Evolutionary conservation across 1,140 invertebrate genomes (phyloP).

Genomic region (Drosophila insularis): DNA sequence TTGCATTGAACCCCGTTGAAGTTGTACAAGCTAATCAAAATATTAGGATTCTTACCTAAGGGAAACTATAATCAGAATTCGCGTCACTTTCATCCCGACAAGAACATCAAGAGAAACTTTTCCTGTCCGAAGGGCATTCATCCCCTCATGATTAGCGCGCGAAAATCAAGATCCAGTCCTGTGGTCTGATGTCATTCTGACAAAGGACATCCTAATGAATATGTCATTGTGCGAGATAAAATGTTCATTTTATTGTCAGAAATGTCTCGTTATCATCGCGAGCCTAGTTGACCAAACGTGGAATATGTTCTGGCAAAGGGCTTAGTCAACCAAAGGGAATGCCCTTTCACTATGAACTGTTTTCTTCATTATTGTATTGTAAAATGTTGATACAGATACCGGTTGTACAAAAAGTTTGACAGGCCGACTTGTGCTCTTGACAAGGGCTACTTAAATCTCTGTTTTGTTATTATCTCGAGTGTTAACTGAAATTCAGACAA

Average conservation of each 20-base stretch:
- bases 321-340: slow-evolving; percentile 19
- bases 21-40: slow-evolving; percentile 28
- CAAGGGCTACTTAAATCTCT: slow-evolving; percentile 17
- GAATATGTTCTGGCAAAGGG: slow-evolving; percentile 43
- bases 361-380: slow-evolving; percentile 38
- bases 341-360: slow-evolving; percentile 16
- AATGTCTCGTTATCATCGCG: slow-evolving; percentile 55
- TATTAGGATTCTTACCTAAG: slow-evolving; percentile 51
- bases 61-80: slow-evolving; percentile 23
- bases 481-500: slow-evolving; percentile 13
- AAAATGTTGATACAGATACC: slow-evolving; percentile 10
- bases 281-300: slow-evolving; percentile 49
- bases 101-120: slow-evolving; percentile 9
- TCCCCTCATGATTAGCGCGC: slow-evolving; percentile 52
- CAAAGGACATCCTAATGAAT: slow-evolving; percentile 57
- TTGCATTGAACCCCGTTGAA: background rate
- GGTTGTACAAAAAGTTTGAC: slow-evolving; percentile 3
- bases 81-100: slow-evolving; percentile 27
- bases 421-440: slow-evolving; percentile 15
- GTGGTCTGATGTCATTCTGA: slow-evolving; percentile 51
- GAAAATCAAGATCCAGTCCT: slow-evolving; percentile 32
- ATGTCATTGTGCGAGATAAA: slow-evolving; percentile 54
- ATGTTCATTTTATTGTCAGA: slow-evolving; percentile 58
- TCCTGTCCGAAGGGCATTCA: slow-evolving; percentile 43
- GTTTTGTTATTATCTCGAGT: slow-evolving; percentile 13